Evolutionary conservation across 2,888 invertebrate species (phyloP).

Genomic region (Dryobotodes eremita): DNA sequence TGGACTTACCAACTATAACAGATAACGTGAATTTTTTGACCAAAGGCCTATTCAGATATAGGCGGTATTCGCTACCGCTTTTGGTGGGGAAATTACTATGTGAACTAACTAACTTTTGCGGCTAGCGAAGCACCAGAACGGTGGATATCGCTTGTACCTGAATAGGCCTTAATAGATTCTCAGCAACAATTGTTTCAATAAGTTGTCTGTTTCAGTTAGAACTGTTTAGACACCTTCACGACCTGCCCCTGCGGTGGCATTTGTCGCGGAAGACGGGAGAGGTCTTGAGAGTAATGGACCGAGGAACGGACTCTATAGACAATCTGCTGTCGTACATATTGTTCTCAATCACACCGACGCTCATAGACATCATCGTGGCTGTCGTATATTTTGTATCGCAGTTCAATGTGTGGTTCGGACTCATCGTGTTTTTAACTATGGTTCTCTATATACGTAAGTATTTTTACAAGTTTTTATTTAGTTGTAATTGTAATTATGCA

Average conservation of each 20-base stretch:
- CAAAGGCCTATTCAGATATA: background rate
- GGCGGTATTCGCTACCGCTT: background rate
- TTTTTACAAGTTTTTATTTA: slow-evolving; percentile 10
- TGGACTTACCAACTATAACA: background rate
- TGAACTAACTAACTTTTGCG: background rate
- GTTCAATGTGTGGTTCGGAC: slow-evolving; percentile 98
- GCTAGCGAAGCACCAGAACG: too few relatives aligned
- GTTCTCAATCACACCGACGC: slow-evolving; percentile 98
- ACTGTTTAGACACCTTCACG: slow-evolving; percentile 96
- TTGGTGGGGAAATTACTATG: background rate
- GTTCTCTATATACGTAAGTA: slow-evolving; percentile 96
- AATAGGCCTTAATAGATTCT: background rate
- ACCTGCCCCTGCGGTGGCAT: slow-evolving; percentile 98
- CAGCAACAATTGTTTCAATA: background rate
- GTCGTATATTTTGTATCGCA: slow-evolving; percentile 96
- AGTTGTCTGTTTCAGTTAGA: slow-evolving; percentile 91
- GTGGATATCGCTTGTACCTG: background rate
- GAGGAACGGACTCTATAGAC: slow-evolving; percentile 99
- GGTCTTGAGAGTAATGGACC: slow-evolving; percentile 98
- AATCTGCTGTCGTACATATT: slow-evolving; percentile 97
- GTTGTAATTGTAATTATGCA: background rate
- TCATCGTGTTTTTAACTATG: slow-evolving; percentile 99
- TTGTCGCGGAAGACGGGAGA: slow-evolving; percentile 98
- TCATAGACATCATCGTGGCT: slow-evolving; percentile 97
- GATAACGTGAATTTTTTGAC: background rate